phyloP scores from a whole-genome alignment of 2,888 invertebrate species.

The Eupithecia tripunctaria region DNA sequence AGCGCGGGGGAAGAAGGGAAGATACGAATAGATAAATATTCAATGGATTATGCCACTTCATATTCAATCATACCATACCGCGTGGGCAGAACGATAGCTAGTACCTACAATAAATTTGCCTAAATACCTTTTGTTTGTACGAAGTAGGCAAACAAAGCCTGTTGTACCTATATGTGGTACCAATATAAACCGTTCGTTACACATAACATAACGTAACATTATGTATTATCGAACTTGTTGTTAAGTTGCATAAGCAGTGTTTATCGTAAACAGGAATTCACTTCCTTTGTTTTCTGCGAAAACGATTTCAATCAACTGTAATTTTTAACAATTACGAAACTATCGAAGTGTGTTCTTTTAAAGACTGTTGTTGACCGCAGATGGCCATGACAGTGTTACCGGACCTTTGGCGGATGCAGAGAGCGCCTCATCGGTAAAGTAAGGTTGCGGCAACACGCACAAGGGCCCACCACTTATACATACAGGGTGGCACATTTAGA shows the following conservation, averaged over 20 bases:
- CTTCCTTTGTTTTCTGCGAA: constrained; percentile 31
- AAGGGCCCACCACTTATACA: no score
- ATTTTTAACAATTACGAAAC: neutral
- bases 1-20: no score
- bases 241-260: constrained; percentile 25
- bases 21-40: neutral
- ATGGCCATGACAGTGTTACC: no score
- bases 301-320: constrained; percentile 3
- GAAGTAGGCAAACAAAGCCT: neutral
- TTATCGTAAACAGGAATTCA: constrained; percentile 23
- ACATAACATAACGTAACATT: constrained; percentile 18
- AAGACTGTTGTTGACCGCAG: no score
- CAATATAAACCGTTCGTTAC: neutral
- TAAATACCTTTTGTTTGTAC: constrained; percentile 3
- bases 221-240: constrained; percentile 25
- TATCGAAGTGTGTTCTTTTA: neutral
- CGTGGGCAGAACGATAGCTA: neutral
- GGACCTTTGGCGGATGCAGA: no score
- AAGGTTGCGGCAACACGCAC: no score
- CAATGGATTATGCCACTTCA: neutral
- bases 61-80: neutral
- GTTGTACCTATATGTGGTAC: neutral
- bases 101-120: constrained; percentile 1
- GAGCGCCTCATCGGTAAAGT: no score
- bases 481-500: no score